Evolutionary conservation across 2,113 vertebrate species (phyloP).

Genomic region (Acrocephalus arundinaceus): DNA sequence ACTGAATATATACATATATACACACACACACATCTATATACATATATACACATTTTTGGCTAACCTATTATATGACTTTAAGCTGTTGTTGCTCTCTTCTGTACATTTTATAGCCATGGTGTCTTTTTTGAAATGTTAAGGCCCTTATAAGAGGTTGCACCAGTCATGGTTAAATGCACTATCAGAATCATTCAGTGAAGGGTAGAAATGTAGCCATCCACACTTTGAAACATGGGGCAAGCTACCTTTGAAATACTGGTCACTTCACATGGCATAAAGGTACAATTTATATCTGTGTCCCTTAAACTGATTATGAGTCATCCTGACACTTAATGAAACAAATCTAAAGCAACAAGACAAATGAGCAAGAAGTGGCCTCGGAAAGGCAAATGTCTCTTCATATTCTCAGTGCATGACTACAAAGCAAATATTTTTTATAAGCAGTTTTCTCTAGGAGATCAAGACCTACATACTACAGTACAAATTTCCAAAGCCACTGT

Average conservation of each 20-base stretch:
- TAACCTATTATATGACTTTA: neutral
- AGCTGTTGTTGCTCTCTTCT: neutral
- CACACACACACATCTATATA: accelerated
- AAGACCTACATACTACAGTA: neutral
- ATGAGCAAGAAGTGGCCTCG: neutral
- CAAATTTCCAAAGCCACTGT: neutral
- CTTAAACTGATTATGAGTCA: neutral
- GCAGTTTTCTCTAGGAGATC: neutral
- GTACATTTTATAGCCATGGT: neutral
- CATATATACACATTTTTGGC: neutral
- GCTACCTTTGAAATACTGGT: neutral
- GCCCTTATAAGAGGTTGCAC: neutral
- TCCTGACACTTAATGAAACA: neutral
- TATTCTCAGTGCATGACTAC: neutral
- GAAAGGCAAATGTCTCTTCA: neutral
- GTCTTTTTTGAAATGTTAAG: neutral
- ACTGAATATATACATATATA: neutral
- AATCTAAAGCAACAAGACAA: neutral
- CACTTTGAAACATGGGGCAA: neutral
- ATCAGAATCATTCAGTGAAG: neutral
- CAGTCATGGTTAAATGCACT: neutral
- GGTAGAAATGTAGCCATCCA: neutral
- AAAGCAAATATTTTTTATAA: neutral
- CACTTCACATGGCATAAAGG: neutral
- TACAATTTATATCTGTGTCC: neutral